Base-by-base conservation (phyloP, 2,113 vertebrate genomes). In the Chamaea fasciata region DNA sequence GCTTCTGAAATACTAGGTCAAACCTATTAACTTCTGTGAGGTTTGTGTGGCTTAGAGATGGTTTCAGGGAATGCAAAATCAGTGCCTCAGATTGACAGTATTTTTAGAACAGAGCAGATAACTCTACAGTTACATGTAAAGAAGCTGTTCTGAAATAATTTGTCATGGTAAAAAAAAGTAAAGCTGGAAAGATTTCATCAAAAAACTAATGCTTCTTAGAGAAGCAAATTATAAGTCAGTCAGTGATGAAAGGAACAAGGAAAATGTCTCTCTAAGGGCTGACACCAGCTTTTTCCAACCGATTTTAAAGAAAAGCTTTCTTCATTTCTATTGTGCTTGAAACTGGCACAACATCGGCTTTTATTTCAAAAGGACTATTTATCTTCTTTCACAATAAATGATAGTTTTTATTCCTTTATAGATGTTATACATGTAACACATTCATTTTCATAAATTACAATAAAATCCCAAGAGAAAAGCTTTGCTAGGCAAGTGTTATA, bases 1-100 rank as follows among this genome's bases (percentile, higher is more conserved):
- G 90, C 53, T 95, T 53, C 73, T 84, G 83, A 94, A 95, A 92
- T 93, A 87, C 79, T 93, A 78, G 90, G 95, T 95, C 94, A 92
- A 95, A 86, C 52, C 56, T 88, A 86, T 96, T 96, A 94, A 95
- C 56, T 95, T 93, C 71, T 80, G 23, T 80, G 82, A 90, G 52
- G 73, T 64, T 89, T 82, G 11, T 73, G 53, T 75, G 57, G 47
- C 83, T 93, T 68, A 87, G 76, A 94, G 53, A 88, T 39, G 42
- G 73, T 80, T 94, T 89, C 55, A 77, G 56, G 20, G 79, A 88
- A 87, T 76, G 73, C 26, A 94, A 90, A 93, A 92, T 65, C 82
- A 76, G 55, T 86, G 63, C 30, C 28, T 87, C 41, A 70, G 90
- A 62, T 59, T 85, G 81, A 88, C 68, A 87, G 13, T 49, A 80